Evolutionary conservation across 2,113 vertebrate genomes (phyloP).

Genomic region (Marmota monax): DNA sequence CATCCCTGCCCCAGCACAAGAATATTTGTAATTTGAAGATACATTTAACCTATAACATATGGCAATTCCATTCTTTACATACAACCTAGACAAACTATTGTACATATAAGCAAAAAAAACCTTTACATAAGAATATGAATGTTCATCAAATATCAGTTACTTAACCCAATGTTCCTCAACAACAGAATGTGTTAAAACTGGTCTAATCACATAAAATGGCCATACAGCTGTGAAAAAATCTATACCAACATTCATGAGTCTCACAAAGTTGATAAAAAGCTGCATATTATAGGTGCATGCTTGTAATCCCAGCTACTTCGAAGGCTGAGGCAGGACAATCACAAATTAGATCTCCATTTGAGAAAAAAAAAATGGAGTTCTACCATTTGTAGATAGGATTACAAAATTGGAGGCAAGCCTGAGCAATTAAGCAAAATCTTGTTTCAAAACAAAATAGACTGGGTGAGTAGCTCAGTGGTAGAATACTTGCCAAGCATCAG

Average conservation of each 20-base stretch:
- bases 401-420: neutral
- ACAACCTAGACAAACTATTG: neutral
- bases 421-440: neutral
- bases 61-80: neutral
- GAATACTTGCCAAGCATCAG: neutral
- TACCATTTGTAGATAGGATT: too few species aligned
- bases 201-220: neutral
- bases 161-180: neutral
- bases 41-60: neutral
- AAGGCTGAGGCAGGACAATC: neutral
- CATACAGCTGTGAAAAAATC: neutral
- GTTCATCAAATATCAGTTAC: neutral
- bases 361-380: too few species aligned
- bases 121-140: neutral
- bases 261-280: neutral
- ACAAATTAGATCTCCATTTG: neutral
- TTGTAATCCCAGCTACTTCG: neutral
- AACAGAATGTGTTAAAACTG: neutral
- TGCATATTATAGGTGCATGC: neutral
- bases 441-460: neutral
- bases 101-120: neutral
- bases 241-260: neutral
- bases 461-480: too few species aligned
- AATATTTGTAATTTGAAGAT: neutral
- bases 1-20: neutral